Percentiles rank a stretch among this genome's conserved stretches.
phyloP scores from a whole-genome alignment of 2,113 vertebrate genomes.

The Triplophysa siluroides region DNA sequence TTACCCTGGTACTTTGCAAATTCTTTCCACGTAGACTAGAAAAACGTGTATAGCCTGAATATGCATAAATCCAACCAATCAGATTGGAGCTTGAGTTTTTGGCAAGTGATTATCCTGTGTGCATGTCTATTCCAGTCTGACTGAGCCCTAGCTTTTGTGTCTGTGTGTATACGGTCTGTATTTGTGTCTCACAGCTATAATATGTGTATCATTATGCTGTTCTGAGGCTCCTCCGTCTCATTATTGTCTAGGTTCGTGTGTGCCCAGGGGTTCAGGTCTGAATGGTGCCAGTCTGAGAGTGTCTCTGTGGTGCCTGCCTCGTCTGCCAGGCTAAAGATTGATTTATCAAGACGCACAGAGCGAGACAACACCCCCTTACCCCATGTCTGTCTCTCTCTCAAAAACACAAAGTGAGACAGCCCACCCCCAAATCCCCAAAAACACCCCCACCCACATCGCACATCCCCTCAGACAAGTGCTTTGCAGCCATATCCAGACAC shows the following conservation, averaged over 20 bases:
- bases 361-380: constrained; percentile 11
- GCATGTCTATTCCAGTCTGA: background rate
- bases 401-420: constrained; percentile 28
- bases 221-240: background rate
- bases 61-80: background rate
- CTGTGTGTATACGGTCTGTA: background rate
- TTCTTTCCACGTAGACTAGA: background rate
- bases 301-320: constrained; percentile 32
- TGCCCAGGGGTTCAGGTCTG: constrained; percentile 20
- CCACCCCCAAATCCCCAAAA: background rate
- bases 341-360: constrained; percentile 47
- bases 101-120: background rate
- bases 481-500: constrained; percentile 41
- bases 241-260: constrained; percentile 11
- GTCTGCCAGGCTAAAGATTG: constrained; percentile 34
- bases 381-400: constrained; percentile 10
- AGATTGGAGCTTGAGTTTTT: background rate
- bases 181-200: background rate
- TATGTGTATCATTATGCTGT: constrained; percentile 1
- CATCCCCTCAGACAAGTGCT: constrained; percentile 48
- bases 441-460: constrained; percentile 31
- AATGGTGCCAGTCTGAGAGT: constrained; percentile 37
- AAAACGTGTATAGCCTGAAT: background rate
- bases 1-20: too few species aligned
- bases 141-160: background rate